These are phyloP conservation scores for Forbesichthys papilliferus DNA, from an alignment of 2,113 vertebrate genomes.

Conservation along the genomic window DNA sequence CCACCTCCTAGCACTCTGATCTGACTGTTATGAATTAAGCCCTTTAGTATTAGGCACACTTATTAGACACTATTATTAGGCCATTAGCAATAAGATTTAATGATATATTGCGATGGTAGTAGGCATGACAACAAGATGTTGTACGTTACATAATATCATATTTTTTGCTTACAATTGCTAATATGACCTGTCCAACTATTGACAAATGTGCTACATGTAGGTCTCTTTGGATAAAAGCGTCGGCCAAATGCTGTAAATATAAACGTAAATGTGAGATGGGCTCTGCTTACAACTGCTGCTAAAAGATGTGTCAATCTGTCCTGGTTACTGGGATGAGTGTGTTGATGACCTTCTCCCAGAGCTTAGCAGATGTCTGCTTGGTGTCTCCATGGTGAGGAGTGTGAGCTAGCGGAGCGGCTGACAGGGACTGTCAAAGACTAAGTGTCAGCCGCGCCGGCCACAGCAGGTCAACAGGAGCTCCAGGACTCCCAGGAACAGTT, in stretches of 20 bases:
- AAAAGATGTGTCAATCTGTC: constrained; percentile 50
- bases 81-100: too few species aligned
- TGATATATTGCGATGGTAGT: too few species aligned
- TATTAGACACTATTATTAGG: too few species aligned
- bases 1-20: too few species aligned
- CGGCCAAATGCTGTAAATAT: too few species aligned
- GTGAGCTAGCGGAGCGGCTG: constrained; percentile 59
- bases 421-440: constrained; percentile 31
- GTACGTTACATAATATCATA: too few species aligned
- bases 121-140: too few species aligned
- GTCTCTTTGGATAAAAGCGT: too few species aligned
- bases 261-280: not conserved
- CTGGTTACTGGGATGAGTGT: constrained; percentile 46
- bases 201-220: too few species aligned
- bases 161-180: too few species aligned
- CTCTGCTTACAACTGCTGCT: constrained; percentile 8
- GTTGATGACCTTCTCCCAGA: constrained; percentile 56
- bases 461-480: constrained; percentile 47
- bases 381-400: constrained; percentile 56
- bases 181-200: too few species aligned
- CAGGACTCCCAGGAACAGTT: constrained; percentile 61
- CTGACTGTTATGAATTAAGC: not conserved
- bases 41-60: too few species aligned
- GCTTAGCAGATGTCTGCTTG: constrained; percentile 65
- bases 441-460: constrained; percentile 37